phyloP scores from a whole-genome alignment of 2,888 invertebrate genomes.

The Rotaria socialis region DNA sequence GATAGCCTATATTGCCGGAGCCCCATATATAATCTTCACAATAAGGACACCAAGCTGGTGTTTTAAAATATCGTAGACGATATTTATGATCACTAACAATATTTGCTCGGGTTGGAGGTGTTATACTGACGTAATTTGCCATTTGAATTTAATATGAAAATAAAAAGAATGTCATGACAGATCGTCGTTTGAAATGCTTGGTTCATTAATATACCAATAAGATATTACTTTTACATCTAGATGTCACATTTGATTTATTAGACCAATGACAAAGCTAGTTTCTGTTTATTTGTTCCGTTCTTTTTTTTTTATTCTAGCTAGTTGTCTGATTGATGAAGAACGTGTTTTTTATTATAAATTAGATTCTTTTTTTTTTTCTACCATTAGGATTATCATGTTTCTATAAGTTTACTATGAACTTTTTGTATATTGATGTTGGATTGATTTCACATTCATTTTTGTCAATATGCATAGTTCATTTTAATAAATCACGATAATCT shows the following conservation, averaged over 20 bases:
- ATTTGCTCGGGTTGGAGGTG: not conserved
- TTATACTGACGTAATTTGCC: conserved; percentile 19
- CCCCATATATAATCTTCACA: conserved; percentile 46
- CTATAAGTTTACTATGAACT: not conserved
- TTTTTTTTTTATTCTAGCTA: not conserved
- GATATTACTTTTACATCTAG: not conserved
- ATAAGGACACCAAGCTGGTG: conserved; percentile 37
- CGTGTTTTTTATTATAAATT: not conserved
- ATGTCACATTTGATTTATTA: not conserved
- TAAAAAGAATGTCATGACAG: not conserved
- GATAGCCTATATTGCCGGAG: conserved; percentile 39
- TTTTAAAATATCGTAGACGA: conserved; percentile 39
- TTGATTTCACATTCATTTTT: not conserved
- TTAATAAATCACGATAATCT: not conserved
- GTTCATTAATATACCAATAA: not conserved
- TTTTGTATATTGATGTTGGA: not conserved
- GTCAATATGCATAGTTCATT: not conserved
- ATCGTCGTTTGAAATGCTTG: not conserved
- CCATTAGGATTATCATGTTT: not conserved
- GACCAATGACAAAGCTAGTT: conserved; percentile 12
- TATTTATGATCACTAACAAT: conserved; percentile 22
- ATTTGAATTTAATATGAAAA: not conserved
- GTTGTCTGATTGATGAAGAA: conserved; percentile 11
- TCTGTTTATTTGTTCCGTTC: conserved; percentile 24
- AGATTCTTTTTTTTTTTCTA: not conserved